Base-by-base conservation (phyloP, 2,888 invertebrate genomes). In the Philopedon plagiatum region DNA sequence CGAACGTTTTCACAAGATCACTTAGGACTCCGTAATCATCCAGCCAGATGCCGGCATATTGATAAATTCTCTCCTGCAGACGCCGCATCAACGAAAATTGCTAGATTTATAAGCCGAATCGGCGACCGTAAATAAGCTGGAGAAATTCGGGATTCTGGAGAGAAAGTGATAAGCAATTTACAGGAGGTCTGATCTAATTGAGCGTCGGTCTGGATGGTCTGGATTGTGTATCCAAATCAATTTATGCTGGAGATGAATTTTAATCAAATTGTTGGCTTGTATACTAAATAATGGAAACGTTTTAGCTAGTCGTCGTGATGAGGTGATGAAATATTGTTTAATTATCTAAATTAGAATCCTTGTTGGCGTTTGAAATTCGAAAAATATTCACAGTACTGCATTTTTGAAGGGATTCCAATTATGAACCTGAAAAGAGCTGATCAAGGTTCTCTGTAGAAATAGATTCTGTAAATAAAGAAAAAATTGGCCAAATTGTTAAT, bases 81-180 rank as follows among this genome's bases (percentile, higher is more conserved):
- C 41, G 26, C 41, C 39, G 26, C 41, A 56, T n/a, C n/a, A 56
- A 65, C 56, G 56, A 65, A 65, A 54, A 56, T 56, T 64, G 64
- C 37, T 54, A 39, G 56, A 64, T 49, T 65, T 65, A 65, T 56
- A 65, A 29, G 51, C 65, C 23, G 54, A 64, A 65, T 65, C 65
- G 41, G 56, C 56, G 23, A 39, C 54, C 56, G 65, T 54, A 65
- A 56, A 65, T 65, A 65, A 65, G 65, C 65, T 56, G 65, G 54
- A 65, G 51, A 51, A 54, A 54, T 64, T 51, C 54, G 37, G 65
- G 65, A 65, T 41, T 23, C 65, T 56, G 56, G 21, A 39, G 39
- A 54, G 56, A 41, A 54, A 65, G 56, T 56, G 65, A 65, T 65
- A 65, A 65, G 65, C 65, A 65, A 65, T 65, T 65, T 65, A 56